These are phyloP conservation scores for Hippoglossus stenolepis DNA, from an alignment of 2,113 vertebrate species.

Conservation along the genomic window DNA sequence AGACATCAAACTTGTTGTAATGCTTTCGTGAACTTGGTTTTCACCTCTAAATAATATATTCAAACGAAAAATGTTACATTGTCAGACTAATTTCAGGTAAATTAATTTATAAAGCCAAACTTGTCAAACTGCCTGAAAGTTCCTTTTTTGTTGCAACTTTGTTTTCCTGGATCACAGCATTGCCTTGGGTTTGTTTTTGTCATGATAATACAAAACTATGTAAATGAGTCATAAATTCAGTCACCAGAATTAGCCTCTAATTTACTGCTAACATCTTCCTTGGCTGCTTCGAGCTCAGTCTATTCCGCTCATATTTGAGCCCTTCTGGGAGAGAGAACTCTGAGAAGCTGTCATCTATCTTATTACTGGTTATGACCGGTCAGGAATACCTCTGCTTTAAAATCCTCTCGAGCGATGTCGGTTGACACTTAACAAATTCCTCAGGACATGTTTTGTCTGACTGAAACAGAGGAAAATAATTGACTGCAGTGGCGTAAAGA, in stretches of 20 bases:
- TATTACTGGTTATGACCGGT: too few relatives aligned
- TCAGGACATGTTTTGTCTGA: conserved; percentile 57
- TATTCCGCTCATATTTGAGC: neutral
- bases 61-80: too few relatives aligned
- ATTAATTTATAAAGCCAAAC: too few relatives aligned
- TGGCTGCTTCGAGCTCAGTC: neutral
- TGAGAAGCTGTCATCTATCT: conserved; percentile 8
- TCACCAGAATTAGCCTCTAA: neutral
- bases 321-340: neutral
- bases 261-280: neutral
- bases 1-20: too few relatives aligned
- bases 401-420: neutral
- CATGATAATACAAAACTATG: neutral
- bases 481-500: conserved; percentile 58
- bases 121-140: too few relatives aligned
- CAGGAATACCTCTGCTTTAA: too few relatives aligned
- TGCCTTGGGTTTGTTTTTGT: neutral
- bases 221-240: neutral
- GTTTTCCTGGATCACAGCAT: neutral
- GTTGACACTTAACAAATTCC: conserved; percentile 57
- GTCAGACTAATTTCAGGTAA: too few relatives aligned
- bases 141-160: neutral
- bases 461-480: conserved; percentile 60
- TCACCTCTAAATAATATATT: too few relatives aligned
- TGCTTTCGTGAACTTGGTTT: neutral